Conservation (phyloP, 2,113 vertebrate species). For the Phalacrocorax brasilianus region DNA sequence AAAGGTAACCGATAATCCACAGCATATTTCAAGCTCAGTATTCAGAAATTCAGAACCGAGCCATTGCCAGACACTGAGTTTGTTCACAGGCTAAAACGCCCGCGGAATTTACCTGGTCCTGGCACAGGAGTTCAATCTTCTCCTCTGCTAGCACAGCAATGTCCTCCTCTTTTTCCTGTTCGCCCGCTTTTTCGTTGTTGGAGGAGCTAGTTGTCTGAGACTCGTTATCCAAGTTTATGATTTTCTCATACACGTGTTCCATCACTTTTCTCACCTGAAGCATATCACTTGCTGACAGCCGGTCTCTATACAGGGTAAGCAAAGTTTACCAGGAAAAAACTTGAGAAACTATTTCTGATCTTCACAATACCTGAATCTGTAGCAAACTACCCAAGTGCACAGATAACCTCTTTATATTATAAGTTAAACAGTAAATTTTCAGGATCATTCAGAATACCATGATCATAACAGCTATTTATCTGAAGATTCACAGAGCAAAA, state of each 20-base stretch:
- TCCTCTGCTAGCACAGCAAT: constrained; percentile 96
- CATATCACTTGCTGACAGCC: constrained; percentile 98
- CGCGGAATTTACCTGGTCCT: constrained; percentile 88
- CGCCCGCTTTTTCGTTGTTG: constrained; percentile 91
- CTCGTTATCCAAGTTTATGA: constrained; percentile 96
- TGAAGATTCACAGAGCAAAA: neutral
- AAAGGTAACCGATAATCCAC: neutral
- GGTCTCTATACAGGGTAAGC: constrained; percentile 76
- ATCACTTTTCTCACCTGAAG: constrained; percentile 98
- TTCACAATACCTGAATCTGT: neutral
- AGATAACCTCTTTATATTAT: neutral
- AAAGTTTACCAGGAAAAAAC: neutral
- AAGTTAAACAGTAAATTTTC: neutral
- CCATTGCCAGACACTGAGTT: neutral
- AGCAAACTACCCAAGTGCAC: neutral
- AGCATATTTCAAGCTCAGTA: neutral
- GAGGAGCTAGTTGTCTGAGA: constrained; percentile 97
- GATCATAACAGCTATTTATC: neutral
- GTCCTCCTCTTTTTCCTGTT: constrained; percentile 97
- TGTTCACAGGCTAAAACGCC: neutral
- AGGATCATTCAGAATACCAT: neutral
- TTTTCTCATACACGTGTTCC: constrained; percentile 99
- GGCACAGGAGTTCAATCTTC: constrained; percentile 97
- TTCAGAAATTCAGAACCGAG: neutral
- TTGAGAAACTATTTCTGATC: neutral